Percentiles rank a stretch among this genome's conserved stretches.
These are phyloP conservation scores for Mesodorylaimus sp. DNA, from an alignment of 2,888 invertebrate genomes.

Conservation along the genomic window DNA sequence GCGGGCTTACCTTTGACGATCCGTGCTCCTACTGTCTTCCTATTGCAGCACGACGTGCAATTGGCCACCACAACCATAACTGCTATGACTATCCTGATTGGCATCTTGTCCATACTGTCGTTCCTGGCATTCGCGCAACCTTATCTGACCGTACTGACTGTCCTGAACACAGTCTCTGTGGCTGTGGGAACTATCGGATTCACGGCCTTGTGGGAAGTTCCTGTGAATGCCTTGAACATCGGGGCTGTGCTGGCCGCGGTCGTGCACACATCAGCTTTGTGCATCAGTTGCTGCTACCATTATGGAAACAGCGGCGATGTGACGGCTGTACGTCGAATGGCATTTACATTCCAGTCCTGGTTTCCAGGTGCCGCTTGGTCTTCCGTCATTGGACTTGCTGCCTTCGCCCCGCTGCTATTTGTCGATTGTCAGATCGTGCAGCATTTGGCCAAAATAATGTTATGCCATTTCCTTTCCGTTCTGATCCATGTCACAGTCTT, in stretches of 20 bases:
- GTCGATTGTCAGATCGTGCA: slow-evolving; percentile 19
- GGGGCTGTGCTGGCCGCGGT: slow-evolving; percentile 11
- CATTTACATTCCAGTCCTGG: not conserved
- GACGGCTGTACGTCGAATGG: not conserved
- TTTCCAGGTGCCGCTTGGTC: not conserved
- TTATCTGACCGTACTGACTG: slow-evolving; percentile 7
- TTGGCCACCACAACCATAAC: not conserved
- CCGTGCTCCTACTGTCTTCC: slow-evolving; percentile 21
- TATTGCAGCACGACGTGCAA: slow-evolving; percentile 23
- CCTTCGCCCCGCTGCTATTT: slow-evolving; percentile 12
- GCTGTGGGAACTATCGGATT: slow-evolving; percentile 19
- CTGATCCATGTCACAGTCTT: slow-evolving; percentile 15
- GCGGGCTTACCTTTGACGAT: slow-evolving; percentile 21
- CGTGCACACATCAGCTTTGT: slow-evolving; percentile 15
- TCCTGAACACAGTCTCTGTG: slow-evolving; percentile 7
- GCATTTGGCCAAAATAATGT: slow-evolving; percentile 20
- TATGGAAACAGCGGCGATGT: slow-evolving; percentile 12
- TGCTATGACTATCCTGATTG: not conserved
- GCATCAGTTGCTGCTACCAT: slow-evolving; percentile 22
- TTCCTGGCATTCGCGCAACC: slow-evolving; percentile 19
- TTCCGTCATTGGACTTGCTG: not conserved
- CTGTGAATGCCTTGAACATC: slow-evolving; percentile 23
- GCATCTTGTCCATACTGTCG: slow-evolving; percentile 14
- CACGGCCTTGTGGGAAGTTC: slow-evolving; percentile 18
- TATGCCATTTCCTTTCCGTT: slow-evolving; percentile 12